These are phyloP conservation scores for Diabrotica virgifera DNA, from an alignment of 1,140 invertebrate species.

Conservation along the genomic window DNA sequence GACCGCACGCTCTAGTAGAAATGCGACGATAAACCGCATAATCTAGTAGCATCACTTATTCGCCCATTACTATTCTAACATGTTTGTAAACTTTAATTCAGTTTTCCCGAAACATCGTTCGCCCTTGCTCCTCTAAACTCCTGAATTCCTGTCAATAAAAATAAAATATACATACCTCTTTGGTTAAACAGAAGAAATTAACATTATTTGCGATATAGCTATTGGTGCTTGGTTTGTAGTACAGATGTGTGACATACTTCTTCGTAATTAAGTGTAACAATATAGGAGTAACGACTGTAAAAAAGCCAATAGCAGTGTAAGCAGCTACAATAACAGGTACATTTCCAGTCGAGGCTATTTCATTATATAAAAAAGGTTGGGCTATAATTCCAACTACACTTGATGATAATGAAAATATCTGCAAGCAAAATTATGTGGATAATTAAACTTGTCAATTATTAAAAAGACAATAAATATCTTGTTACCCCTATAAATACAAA, in stretches of 20 bases:
- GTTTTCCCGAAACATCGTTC: too few relatives aligned
- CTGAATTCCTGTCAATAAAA: too few relatives aligned
- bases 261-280: conserved; percentile 79
- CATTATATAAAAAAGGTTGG: conserved; percentile 70
- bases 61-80: too few relatives aligned
- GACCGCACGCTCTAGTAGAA: too few relatives aligned
- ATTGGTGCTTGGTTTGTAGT: conserved; percentile 63
- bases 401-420: conserved; percentile 72
- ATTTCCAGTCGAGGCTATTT: conserved; percentile 55
- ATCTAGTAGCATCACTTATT: too few relatives aligned
- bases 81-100: too few relatives aligned
- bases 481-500: too few relatives aligned
- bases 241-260: conserved; percentile 78
- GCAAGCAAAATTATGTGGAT: conserved; percentile 23
- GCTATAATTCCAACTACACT: conserved; percentile 64
- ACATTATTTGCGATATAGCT: conserved; percentile 69
- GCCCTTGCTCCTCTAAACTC: too few relatives aligned
- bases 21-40: too few relatives aligned
- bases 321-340: conserved; percentile 58
- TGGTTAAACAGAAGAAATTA: conserved; percentile 62
- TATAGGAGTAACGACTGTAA: conserved; percentile 79
- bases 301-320: conserved; percentile 68
- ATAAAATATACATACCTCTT: conserved; percentile 52
- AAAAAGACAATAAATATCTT: too few relatives aligned
- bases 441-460: neutral